Conservation (phyloP, 2,888 invertebrate genomes). For the Sinhomidia bicolor region DNA sequence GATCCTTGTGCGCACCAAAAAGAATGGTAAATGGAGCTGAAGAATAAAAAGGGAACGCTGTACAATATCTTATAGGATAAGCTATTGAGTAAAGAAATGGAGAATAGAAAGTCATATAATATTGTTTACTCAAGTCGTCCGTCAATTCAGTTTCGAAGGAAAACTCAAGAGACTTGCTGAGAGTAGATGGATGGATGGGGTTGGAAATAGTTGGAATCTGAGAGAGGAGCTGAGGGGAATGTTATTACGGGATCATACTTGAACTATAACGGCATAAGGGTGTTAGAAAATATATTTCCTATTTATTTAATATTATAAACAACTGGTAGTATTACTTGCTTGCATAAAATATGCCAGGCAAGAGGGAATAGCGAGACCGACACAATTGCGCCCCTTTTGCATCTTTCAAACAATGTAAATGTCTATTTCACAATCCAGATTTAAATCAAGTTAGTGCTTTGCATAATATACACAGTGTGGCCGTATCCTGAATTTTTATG, state of each 20-base stretch:
- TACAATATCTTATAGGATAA: slow-evolving; percentile 33
- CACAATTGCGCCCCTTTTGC: no score
- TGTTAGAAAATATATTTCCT: no score
- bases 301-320: no score
- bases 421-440: no score
- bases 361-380: no score
- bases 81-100: slow-evolving; percentile 34
- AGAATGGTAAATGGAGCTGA: not conserved
- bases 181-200: not conserved
- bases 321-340: no score
- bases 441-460: no score
- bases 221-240: not conserved
- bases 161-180: not conserved
- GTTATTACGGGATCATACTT: not conserved
- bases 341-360: no score
- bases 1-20: not conserved
- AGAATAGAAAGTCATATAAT: slow-evolving; percentile 4
- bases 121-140: slow-evolving; percentile 35
- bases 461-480: no score
- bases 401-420: no score
- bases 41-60: not conserved
- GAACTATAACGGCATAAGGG: not conserved
- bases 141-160: slow-evolving; percentile 6
- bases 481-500: no score
- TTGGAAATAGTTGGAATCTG: not conserved